A percentile compares a stretch with the other conserved stretches of the same genome.
Conservation (phyloP, 2,797 vertebrate species). For the Halcyon leucocephala region DNA sequence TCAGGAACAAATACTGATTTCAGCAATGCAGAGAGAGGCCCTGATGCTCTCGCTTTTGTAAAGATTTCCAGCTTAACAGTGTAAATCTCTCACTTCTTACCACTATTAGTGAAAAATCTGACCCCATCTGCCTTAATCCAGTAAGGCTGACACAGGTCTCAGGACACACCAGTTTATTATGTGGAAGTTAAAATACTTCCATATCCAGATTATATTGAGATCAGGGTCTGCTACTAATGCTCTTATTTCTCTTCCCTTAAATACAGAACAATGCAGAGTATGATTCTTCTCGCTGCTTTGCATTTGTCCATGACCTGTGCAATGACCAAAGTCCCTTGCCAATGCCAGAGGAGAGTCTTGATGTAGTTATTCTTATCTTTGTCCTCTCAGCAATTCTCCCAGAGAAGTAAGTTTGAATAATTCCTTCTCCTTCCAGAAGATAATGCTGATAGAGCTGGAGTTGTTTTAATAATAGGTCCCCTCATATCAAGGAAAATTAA, state of each 20-base stretch:
- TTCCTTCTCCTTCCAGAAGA: neutral
- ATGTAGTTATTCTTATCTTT: slow-evolving; percentile 94
- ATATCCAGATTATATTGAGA: neutral
- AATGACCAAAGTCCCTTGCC: slow-evolving; percentile 85
- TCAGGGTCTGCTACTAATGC: neutral
- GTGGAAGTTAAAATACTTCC: neutral
- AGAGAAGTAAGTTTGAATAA: slow-evolving; percentile 85
- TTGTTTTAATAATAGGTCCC: neutral
- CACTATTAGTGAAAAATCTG: neutral
- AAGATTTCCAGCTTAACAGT: neutral
- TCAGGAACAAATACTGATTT: neutral
- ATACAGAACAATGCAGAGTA: slow-evolving; percentile 89
- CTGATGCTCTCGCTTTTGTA: neutral
- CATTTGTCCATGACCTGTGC: slow-evolving; percentile 93
- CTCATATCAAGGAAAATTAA: neutral
- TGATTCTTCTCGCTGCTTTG: slow-evolving; percentile 88
- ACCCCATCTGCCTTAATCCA: neutral
- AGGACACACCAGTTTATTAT: neutral
- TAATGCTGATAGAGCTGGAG: neutral
- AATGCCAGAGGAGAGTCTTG: slow-evolving; percentile 86
- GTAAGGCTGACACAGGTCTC: neutral
- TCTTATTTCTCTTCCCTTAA: slow-evolving; percentile 3
- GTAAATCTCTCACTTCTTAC: neutral
- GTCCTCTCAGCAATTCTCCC: slow-evolving; percentile 95
- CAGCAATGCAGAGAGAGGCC: neutral